Evolutionary conservation across 2,888 invertebrate genomes (phyloP).

Genomic region (Leptogaster cylindrica): DNA sequence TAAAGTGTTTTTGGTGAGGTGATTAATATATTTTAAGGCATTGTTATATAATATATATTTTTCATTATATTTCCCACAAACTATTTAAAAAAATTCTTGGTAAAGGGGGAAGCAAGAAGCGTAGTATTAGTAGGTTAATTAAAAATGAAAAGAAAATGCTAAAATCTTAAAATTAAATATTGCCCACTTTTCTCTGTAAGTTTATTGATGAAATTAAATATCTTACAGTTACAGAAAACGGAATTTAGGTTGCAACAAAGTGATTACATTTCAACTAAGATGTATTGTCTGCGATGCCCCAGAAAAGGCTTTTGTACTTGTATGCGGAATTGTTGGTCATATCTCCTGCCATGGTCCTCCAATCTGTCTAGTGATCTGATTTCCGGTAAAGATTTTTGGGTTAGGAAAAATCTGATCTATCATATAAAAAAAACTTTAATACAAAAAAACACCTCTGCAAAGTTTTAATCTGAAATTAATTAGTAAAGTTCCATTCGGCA

Average conservation of each 20-base stretch:
- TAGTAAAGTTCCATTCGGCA: no score
- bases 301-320: conserved; percentile 33
- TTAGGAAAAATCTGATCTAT: no score
- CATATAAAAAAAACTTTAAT: conserved; percentile 7
- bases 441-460: conserved; percentile 16
- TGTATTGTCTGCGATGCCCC: not conserved
- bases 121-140: no score
- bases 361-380: conserved; percentile 8
- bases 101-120: no score
- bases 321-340: conserved; percentile 35
- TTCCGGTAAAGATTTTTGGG: conserved; percentile 7
- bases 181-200: no score
- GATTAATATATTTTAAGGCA: no score
- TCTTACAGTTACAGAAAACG: not conserved
- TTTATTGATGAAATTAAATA: not conserved
- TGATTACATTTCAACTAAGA: not conserved
- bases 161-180: no score
- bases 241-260: not conserved
- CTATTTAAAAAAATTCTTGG: no score
- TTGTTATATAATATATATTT: no score
- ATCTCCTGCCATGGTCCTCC: conserved; percentile 24
- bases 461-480: conserved; percentile 2
- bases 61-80: no score
- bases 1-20: no score
- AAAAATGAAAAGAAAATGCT: no score